These are phyloP conservation scores for Trachymyrmex cornetzi DNA, from an alignment of 1,140 invertebrate genomes.

Conservation along the genomic window DNA sequence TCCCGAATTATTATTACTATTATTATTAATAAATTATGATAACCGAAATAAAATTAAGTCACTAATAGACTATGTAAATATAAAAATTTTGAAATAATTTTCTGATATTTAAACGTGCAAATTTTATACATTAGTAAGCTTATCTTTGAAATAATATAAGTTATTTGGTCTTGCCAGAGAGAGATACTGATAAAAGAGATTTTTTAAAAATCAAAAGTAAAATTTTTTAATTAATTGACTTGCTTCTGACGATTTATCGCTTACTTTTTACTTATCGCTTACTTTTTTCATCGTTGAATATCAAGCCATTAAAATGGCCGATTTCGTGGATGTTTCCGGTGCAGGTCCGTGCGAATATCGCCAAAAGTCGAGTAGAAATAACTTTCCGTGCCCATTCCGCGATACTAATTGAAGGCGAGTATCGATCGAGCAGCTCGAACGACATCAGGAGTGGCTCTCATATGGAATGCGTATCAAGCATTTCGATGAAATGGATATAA, in stretches of 20 bases:
- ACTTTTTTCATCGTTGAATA: neutral
- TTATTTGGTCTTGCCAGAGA: neutral
- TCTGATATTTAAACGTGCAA: neutral
- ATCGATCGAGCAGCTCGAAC: constrained; percentile 35
- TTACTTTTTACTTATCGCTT: neutral
- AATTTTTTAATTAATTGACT: neutral
- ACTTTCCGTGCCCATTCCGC: constrained; percentile 61
- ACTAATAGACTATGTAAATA: neutral
- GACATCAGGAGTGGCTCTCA: constrained; percentile 36
- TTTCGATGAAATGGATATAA: constrained; percentile 69
- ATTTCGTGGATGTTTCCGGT: constrained; percentile 71
- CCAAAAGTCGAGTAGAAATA: constrained; percentile 73
- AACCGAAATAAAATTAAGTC: neutral
- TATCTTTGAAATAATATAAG: neutral
- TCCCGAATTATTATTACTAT: too few relatives aligned
- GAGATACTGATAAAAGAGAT: neutral
- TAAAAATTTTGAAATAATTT: constrained; percentile 8
- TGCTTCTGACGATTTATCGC: neutral
- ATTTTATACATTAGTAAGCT: neutral
- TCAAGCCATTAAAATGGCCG: constrained; percentile 52
- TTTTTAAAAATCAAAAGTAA: neutral
- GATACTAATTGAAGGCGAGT: constrained; percentile 66
- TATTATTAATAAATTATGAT: neutral
- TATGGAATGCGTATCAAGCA: constrained; percentile 38
- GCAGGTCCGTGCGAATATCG: constrained; percentile 77